Base-by-base conservation (phyloP, 2,797 vertebrate genomes). In the Alfaro cultratus region DNA sequence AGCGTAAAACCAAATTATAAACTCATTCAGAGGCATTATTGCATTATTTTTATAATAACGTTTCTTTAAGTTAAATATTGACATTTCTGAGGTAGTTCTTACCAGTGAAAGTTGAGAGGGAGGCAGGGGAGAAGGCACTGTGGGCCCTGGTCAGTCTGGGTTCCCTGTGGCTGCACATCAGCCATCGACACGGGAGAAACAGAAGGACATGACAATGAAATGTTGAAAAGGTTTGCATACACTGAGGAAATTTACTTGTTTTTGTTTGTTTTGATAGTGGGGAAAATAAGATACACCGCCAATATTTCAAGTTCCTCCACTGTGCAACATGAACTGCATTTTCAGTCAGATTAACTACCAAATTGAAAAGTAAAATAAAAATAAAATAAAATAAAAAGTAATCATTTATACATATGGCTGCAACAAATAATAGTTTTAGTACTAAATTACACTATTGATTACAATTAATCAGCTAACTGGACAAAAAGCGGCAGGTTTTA, bases 101-200 rank as follows among this genome's bases (percentile, higher is more conserved):
- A 99, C 98, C 98, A 81, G 98, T 97, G 95, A 99, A 99, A 86
- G 98, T 95, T 92, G 97, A 97, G 92, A 99, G 97, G 87, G 97
- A 97, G 78, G 97, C 97, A 18, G 97, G 97, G 94, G 97, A 97
- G 96, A 99, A 99, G 97, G 97, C 97, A 98, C 98, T 98, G 96
- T 98, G 98, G 91, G 97, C 97, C 97, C 98, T 95, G 80, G 96
- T 99, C 96, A 99, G 95, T 95, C 97, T 95, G 94, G 96, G 96
- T 95, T 97, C 97, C 94, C 96, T 97, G 80, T 21, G 36, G 88
- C 89, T 90, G 86, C 1, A 79, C 76, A 85, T 76, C 83, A 76
- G 7, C 79, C 68, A 76, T 18, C n/a, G 26, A 47, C 5, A 47
- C 26, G 29, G 26, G 43, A 85, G 57, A 57, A 31, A 34, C 67